Evolutionary conservation across 2,888 invertebrate genomes (phyloP), one percentile per base, ranked within the genome.

Genomic region (Campopleginae sp.): DNA sequence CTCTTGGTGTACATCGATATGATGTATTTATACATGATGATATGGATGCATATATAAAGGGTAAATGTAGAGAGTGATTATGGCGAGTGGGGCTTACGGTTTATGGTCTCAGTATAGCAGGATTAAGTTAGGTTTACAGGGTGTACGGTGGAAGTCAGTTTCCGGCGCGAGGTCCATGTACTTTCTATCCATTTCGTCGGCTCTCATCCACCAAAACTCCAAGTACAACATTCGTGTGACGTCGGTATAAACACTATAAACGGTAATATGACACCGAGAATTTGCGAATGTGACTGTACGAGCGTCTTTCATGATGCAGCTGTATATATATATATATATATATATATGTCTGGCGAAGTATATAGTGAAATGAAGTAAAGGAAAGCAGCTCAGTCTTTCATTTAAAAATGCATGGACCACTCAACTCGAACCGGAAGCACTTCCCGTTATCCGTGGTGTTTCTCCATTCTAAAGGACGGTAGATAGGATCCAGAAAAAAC

Each of bases 371-470:
- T 58, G 51, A 68, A 77, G 82, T 61, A 70, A 81, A 78, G 65
- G 76, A 27, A 51, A 75, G 70, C 68, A 63, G 31, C 65, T 68
- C 61, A 61, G 82, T 84, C 82, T 70, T 68, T 82, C 86, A 86
- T 89, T 90, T 90, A 93, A 92, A 92, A 92, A 93, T 93, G 87
- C 90, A 92, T 90, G 89, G 87, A 87, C 89, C 91, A 91, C 91
- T 92, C 92, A 91, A 89, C 90, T 90, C 85, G 85, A 88, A 92
- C 89, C 90, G 92, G 91, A 91, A 92, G 90, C 90, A 89, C 89
- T 90, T 86, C 86, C 87, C 88, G 88, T 88, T 90, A 90, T 89
- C 89, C 90, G 80, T 85, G 78, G 77, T 79, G 70, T 77, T 80
- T 79, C 80, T 68, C 84, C 80, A 44, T 81, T 80, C 88, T 82